Evolutionary conservation across 30 jellyfish, hydroid and myxozoan genomes (phyloP).

Genomic region (Cassiopea xamachana): DNA sequence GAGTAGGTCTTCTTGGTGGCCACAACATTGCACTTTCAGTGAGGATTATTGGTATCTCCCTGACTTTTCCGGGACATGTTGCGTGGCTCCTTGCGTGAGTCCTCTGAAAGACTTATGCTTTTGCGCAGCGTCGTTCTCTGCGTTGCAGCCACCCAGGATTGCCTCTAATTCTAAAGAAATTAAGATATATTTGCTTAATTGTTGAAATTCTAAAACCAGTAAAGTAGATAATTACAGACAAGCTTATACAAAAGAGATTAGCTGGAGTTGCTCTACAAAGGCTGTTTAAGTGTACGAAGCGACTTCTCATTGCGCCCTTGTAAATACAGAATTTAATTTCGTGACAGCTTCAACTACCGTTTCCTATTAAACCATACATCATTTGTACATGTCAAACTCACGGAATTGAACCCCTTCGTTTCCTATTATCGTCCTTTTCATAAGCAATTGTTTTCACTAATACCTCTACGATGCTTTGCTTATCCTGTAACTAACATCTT

Average conservation of each 20-base stretch:
- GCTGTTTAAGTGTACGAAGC: background rate
- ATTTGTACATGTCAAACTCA: too few relatives aligned
- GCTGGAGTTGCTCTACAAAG: background rate
- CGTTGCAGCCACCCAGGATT: conserved; percentile 53
- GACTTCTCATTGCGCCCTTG: background rate
- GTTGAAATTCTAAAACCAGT: background rate
- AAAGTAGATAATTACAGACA: background rate
- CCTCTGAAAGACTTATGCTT: conserved; percentile 6
- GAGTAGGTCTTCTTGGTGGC: background rate
- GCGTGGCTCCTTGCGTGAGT: conserved; percentile 12
- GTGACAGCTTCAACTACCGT: too few relatives aligned
- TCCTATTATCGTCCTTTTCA: too few relatives aligned
- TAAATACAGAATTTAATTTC: too few relatives aligned
- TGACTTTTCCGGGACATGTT: conserved; percentile 5
- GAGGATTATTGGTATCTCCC: background rate
- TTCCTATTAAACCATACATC: too few relatives aligned
- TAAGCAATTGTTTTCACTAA: too few relatives aligned
- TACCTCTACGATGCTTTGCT: too few relatives aligned
- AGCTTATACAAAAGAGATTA: background rate
- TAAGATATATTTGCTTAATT: background rate
- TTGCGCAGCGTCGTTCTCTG: conserved; percentile 53
- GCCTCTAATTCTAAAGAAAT: conserved; percentile 42
- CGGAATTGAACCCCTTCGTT: too few relatives aligned
- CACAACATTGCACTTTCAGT: too few relatives aligned
- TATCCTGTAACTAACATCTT: too few relatives aligned